Evolutionary conservation across 2,113 vertebrate species (phyloP).

Genomic region (Nycticryphes semicollaris): DNA sequence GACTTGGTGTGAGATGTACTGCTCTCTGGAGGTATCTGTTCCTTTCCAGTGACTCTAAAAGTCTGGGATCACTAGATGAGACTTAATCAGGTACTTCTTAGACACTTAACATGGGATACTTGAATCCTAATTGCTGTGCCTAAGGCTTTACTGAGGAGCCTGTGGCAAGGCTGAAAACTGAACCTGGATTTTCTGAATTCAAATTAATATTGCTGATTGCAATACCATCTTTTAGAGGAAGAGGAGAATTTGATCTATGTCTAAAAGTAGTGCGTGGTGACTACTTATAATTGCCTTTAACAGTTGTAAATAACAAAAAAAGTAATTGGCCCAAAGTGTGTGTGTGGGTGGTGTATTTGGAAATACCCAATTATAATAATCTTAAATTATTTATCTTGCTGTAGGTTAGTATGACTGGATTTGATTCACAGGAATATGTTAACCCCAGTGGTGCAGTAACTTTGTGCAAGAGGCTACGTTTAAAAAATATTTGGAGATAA

Average conservation of each 20-base stretch:
- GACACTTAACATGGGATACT: neutral
- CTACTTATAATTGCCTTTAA: neutral
- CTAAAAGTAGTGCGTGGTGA: neutral
- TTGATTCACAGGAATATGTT: neutral
- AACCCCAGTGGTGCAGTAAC: neutral
- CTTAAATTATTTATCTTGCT: neutral
- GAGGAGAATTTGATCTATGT: neutral
- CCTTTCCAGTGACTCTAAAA: neutral
- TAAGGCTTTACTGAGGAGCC: neutral
- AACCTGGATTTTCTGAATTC: neutral
- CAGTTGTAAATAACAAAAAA: neutral
- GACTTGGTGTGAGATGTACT: neutral
- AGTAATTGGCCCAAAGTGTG: neutral
- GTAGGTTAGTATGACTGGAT: neutral
- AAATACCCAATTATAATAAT: neutral
- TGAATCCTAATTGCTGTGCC: neutral
- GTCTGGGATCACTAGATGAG: neutral
- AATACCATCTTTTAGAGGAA: neutral
- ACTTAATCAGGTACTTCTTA: neutral
- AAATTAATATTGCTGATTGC: neutral
- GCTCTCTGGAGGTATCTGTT: neutral
- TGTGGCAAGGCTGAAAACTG: neutral
- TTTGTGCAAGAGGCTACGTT: neutral
- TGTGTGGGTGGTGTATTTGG: neutral
- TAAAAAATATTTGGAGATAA: conserved; percentile 14